These are phyloP conservation scores for Thalassophryne amazonica DNA, from an alignment of 2,797 vertebrate genomes.

Conservation along the genomic window DNA sequence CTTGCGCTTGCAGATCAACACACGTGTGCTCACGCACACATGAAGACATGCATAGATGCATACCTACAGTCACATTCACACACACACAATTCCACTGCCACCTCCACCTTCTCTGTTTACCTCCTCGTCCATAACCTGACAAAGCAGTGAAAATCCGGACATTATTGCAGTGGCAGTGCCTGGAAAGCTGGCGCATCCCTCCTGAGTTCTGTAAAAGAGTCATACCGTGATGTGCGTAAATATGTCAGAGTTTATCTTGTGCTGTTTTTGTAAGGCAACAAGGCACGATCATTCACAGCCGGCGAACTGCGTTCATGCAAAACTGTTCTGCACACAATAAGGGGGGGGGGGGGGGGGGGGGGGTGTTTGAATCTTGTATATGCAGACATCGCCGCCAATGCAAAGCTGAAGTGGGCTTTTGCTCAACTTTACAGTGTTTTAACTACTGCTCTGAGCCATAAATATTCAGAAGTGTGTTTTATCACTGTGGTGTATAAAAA, in stretches of 20 bases:
- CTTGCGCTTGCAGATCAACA: background rate
- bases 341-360: too few relatives aligned
- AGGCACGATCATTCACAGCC: constrained; percentile 41
- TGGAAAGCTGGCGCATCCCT: constrained; percentile 53
- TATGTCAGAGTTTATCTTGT: constrained; percentile 54
- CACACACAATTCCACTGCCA: background rate
- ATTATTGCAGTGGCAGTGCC: background rate
- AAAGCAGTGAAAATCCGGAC: background rate
- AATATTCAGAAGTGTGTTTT: constrained; percentile 5
- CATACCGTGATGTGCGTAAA: constrained; percentile 46
- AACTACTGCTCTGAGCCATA: constrained; percentile 3
- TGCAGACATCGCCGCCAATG: constrained; percentile 3
- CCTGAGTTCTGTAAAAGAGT: constrained; percentile 23
- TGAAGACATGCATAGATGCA: background rate
- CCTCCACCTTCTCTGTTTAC: background rate
- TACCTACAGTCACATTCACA: background rate
- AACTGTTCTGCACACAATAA: background rate
- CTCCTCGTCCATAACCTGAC: constrained; percentile 2
- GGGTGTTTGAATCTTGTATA: background rate
- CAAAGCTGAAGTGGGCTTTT: background rate
- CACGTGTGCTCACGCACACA: too few relatives aligned
- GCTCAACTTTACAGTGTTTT: constrained; percentile 1
- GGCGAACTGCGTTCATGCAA: constrained; percentile 1
- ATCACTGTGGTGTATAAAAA: background rate
- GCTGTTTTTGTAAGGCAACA: constrained; percentile 27